phyloP scores from a whole-genome alignment of 2,113 vertebrate species.

The Amazona vittata region DNA sequence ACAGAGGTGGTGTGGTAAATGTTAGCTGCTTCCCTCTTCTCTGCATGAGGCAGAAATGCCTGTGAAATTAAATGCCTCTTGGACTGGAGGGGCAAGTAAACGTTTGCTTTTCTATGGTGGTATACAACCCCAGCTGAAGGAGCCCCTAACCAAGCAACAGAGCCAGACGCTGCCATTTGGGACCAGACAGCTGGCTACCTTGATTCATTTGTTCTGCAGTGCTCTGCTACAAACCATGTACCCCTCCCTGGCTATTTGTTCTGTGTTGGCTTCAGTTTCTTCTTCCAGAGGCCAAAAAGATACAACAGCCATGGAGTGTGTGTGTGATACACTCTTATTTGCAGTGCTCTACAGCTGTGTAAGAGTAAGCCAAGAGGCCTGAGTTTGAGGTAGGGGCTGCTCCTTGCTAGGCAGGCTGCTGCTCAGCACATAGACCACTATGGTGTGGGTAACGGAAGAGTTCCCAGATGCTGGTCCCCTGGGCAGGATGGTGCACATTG shows the following conservation, averaged over 20 bases:
- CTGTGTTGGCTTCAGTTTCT: not conserved
- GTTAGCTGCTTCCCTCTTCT: not conserved
- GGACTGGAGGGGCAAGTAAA: not conserved
- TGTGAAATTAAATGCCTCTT: not conserved
- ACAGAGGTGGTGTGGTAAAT: not conserved
- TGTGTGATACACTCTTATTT: not conserved
- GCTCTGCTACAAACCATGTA: not conserved
- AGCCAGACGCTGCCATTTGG: not conserved
- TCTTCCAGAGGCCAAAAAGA: not conserved
- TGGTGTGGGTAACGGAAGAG: not conserved
- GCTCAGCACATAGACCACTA: not conserved
- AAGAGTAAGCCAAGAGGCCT: not conserved
- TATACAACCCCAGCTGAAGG: not conserved
- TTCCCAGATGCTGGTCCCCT: not conserved
- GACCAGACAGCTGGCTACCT: not conserved
- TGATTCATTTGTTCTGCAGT: not conserved
- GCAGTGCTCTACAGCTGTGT: not conserved
- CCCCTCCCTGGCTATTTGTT: not conserved
- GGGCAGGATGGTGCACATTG: not conserved
- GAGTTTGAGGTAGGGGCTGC: not conserved
- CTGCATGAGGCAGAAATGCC: not conserved
- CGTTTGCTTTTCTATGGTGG: not conserved
- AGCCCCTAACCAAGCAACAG: not conserved
- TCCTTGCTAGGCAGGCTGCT: not conserved
- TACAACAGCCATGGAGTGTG: not conserved